These are phyloP conservation scores for Temnothorax nylanderi DNA, from an alignment of 1,140 invertebrate species.

Conservation along the genomic window DNA sequence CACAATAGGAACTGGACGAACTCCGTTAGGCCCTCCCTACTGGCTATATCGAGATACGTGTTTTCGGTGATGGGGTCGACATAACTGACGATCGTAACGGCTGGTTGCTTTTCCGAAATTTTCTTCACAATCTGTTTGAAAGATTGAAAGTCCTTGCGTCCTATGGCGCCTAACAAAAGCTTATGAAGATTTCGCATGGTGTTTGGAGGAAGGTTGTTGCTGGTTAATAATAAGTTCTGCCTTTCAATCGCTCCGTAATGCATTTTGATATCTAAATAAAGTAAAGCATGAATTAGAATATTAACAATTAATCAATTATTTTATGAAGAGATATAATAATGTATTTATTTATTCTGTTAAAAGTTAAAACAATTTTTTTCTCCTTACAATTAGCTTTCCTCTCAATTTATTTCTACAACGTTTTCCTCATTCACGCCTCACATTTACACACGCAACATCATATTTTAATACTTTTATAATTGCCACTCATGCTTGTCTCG, in stretches of 20 bases:
- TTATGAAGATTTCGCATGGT: constrained; percentile 24
- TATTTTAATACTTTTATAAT: too few species aligned
- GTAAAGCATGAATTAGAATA: neutral
- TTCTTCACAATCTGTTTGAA: constrained; percentile 85
- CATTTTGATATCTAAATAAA: constrained; percentile 17
- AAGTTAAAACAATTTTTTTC: neutral
- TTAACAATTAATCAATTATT: neutral
- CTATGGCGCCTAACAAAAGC: constrained; percentile 82
- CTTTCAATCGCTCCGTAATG: neutral
- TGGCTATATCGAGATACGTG: constrained; percentile 86
- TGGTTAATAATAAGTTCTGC: constrained; percentile 50
- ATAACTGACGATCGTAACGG: constrained; percentile 84
- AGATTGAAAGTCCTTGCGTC: constrained; percentile 80
- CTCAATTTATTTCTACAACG: too few species aligned
- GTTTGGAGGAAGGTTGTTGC: neutral
- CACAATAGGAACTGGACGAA: constrained; percentile 88
- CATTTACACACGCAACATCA: too few species aligned
- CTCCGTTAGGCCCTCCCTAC: constrained; percentile 79
- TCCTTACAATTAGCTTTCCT: too few species aligned
- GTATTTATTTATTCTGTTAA: neutral
- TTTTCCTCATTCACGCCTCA: too few species aligned
- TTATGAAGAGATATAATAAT: neutral
- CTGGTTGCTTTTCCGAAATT: constrained; percentile 84
- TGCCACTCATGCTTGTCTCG: too few species aligned
- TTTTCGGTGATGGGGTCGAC: constrained; percentile 84